Base-by-base conservation (phyloP, 2,888 invertebrate genomes). In the Drosophila lacicola region DNA sequence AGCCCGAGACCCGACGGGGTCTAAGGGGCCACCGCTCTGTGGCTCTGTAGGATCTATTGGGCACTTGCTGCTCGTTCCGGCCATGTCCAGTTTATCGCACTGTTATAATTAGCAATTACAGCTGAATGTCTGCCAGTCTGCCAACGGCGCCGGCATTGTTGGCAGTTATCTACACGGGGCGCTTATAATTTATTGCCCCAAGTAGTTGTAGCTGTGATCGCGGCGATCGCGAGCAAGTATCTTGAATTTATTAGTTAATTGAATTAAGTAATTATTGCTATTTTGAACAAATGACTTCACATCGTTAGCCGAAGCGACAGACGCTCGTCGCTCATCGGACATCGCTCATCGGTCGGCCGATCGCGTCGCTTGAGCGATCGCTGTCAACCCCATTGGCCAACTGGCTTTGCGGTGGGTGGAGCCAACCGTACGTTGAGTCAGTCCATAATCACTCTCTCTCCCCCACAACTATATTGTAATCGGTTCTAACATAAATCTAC, bases 181-280 rank as follows among this genome's bases (percentile, higher is more conserved):
- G 72, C 61, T 60, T 66, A 37, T 68, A 70, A 80, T 82, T 82
- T 82, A 81, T 81, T 68, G 75, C 67, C 64, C 9, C 45, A 47
- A 54, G 37, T 58, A 39, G 55, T 34, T 53, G 45, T 51, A 55
- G 58, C 37, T 60, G 60, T 25, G 44, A 42, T 11, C 41, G 47
- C 29, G 36, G 39, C 37, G 60, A 73, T 70, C 56, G 74, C 60
- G 42, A 19, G 62, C 61, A 57, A 75, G 49, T 76, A 73, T 60
- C 73, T 73, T 76, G 82, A 84, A 82, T 82, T 80, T 83, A 83
- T 75, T 72, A 75, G 72, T 83, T 83, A 82, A 83, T 78, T 84
- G 78, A 81, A 70, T 85, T 81, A 83, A 85, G 86, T 85, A 85
- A 84, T 85, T 85, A 74, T 70, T 58, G 78, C 82, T 84, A 84